Base-by-base conservation (phyloP, 2,888 invertebrate species). In the Orthosia incerta region DNA sequence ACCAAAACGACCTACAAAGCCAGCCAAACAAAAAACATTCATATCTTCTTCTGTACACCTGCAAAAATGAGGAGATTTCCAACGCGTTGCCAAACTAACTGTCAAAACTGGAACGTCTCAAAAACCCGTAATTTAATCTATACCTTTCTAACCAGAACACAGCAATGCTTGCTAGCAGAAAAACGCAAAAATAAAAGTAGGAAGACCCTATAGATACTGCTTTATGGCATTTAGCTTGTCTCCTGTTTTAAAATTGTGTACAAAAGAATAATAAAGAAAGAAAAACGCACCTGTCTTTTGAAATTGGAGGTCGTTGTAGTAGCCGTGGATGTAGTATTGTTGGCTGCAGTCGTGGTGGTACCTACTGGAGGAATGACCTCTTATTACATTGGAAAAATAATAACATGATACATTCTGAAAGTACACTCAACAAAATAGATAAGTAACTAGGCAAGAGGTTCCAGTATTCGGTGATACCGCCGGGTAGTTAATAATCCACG, bases 271-370 rank as follows among this genome's bases (percentile, higher is more conserved):
- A 68, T 13, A 53, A 48, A n/a, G 20, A 12, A 71, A 48, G 16
- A 48, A 57, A 2, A 45, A 79, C 84, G 15, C 76, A 96, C 96
- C 95, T 96, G 96, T 96, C 96, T 95, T 94, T 96, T 96, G 76
- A 96, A 96, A 89, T 96, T 96, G 63, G 96, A 95, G 65, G 96
- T 95, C 18, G 96, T 95, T 0, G 96, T 96, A 1, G 96, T 96
- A 0, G 95, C 92, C 2, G 95, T 95, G 9, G 95, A 94, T 0
- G 95, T 95, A 0, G 96, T 96, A 79, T 94, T 96, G 81, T 95
- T 96, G 15, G 96, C 93, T 0, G 94, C 89, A n/a, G 93, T 93
- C 20, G 95, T 95, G n/a, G 96, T 95, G 3, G 95, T 94, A 48
- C 95, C 95, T 74, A 93, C 95, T 95, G 93, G 12, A 91, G 93